Base-by-base conservation (phyloP, 2,888 invertebrate genomes). In the Nycteola revayana region DNA sequence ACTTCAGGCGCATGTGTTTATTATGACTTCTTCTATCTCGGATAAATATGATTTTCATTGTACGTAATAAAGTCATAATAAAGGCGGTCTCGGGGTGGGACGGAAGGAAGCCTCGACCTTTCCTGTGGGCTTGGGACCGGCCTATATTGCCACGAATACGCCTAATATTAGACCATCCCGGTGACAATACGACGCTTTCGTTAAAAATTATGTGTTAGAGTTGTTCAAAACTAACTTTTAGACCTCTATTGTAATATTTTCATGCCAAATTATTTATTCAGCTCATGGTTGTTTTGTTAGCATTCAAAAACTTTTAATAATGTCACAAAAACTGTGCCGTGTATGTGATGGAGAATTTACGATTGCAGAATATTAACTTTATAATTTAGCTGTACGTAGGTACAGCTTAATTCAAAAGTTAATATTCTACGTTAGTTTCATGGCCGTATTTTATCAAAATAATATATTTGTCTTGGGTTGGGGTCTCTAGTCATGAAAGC, bases 1-100 rank as follows among this genome's bases (percentile, higher is more conserved):
- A 70, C 66, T 73, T 73, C 65, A 72, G 62, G 64, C 70, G 69
- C 73, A 69, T 70, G 73, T 81, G 75, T 81, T 79, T 82, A 76
- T 82, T 78, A 77, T 71, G 75, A 66, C 68, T 69, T 72, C 72
- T 72, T 70, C 66, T 72, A 66, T 71, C 66, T 68, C 51, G 60
- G 75, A n/a, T 77, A 77, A 80, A 80, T 82, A 83, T 80, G 79
- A 80, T 80, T 80, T 76, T 75, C 75, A 81, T 78, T 82, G 76
- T 79, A 53, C 55, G 72, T 78, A 81, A 80, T 83, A 80, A 81
- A 81, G 80, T 74, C 68, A 61, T 75, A 78, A 81, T 75, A 76
- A 75, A 63, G 61, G 62, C 61, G 61, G 59, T 52, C 60, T 36
- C 49, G 55, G 54, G 48, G 50, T 54, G 74, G 74, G 74, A 72